Evolutionary conservation across 2,113 vertebrate species (phyloP).

Genomic region (crab-eating macaque (Macaca fascicularis)): T2T-MFA8v1.1 NC_088385.1:12737501-12738000

Average conservation of each 20-base stretch:
- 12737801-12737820: too few species aligned
- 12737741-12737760: background rate
- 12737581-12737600: background rate
- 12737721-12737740: background rate
- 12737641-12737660: background rate
- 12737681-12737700: background rate
- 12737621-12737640: background rate
- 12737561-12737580: background rate
- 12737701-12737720: background rate
- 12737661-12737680: background rate
- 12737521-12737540: too few species aligned
- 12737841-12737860: too few species aligned
- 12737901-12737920: too few species aligned
- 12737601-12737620: background rate
- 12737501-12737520: too few species aligned
- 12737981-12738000: too few species aligned
- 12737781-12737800: background rate
- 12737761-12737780: background rate
- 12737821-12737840: too few species aligned
- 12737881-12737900: too few species aligned
- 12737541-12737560: background rate
- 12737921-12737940: too few species aligned
- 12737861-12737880: too few species aligned
- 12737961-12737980: too few species aligned
- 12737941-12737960: too few species aligned